Evolutionary conservation across 2,113 vertebrate genomes (phyloP).

Genomic region (Carassius auratus): DNA sequence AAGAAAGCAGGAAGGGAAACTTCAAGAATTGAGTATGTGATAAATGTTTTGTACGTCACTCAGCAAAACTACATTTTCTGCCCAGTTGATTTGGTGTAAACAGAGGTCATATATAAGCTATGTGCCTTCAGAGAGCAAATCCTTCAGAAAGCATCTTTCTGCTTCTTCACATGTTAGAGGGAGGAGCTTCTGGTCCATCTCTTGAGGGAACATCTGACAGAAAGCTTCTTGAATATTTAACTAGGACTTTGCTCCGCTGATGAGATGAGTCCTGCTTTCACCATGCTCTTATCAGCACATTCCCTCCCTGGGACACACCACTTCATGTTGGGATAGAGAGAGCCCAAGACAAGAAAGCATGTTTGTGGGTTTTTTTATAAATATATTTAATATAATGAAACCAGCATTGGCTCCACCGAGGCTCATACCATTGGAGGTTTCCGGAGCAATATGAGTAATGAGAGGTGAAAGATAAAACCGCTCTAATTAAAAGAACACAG

Average conservation of each 20-base stretch:
- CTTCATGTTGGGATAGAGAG: background rate
- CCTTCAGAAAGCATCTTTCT: constrained; percentile 36
- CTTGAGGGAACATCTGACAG: constrained; percentile 33
- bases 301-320: background rate
- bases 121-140: constrained; percentile 3
- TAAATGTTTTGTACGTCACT: constrained; percentile 60
- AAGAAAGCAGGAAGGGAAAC: background rate
- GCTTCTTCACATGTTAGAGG: background rate
- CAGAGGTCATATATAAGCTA: constrained; percentile 26
- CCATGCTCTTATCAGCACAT: background rate
- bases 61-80: constrained; percentile 56
- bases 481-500: constrained; percentile 67
- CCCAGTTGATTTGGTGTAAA: constrained; percentile 52
- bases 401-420: background rate
- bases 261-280: constrained; percentile 22
- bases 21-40: constrained; percentile 44
- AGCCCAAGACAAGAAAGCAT: background rate
- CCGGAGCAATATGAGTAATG: constrained; percentile 63
- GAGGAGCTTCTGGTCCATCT: background rate
- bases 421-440: constrained; percentile 34
- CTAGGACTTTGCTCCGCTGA: constrained; percentile 29
- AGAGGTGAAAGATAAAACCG: constrained; percentile 62
- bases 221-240: constrained; percentile 54
- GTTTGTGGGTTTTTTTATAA: background rate
- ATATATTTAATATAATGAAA: background rate